phyloP scores from a whole-genome alignment of 2,888 invertebrate genomes.

The Orthosia incerta region DNA sequence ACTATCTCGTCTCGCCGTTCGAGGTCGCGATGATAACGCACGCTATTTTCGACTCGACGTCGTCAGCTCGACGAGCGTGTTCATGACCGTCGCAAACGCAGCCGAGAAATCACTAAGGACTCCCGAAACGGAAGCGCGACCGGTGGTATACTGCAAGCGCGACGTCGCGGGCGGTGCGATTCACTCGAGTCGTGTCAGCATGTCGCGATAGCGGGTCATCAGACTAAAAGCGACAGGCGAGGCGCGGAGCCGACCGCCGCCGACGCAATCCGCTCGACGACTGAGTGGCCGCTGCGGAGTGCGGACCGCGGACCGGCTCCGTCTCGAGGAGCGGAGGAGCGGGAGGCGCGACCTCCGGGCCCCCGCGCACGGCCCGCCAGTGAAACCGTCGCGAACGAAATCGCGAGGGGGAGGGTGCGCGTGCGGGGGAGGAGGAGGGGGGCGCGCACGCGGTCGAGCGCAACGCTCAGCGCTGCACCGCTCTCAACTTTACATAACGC shows the following conservation, averaged over 20 bases:
- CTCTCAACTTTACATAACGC: constrained; percentile 88
- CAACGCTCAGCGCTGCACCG: constrained; percentile 86
- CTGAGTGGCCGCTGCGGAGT: constrained; percentile 79
- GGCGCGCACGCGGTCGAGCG: constrained; percentile 88
- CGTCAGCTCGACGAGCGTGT: constrained; percentile 77
- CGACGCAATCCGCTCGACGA: constrained; percentile 89
- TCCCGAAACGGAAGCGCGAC: constrained; percentile 80
- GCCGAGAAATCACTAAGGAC: constrained; percentile 79
- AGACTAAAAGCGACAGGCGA: constrained; percentile 66
- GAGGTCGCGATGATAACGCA: constrained; percentile 90
- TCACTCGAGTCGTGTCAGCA: constrained; percentile 71
- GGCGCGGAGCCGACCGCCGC: constrained; percentile 79
- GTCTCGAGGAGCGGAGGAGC: constrained; percentile 80
- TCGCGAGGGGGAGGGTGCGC: constrained; percentile 80
- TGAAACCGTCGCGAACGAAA: constrained; percentile 83
- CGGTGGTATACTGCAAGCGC: constrained; percentile 64
- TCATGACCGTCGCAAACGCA: constrained; percentile 87
- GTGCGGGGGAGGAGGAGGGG: constrained; percentile 67
- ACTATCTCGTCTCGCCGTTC: constrained; percentile 88
- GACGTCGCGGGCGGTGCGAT: constrained; percentile 68
- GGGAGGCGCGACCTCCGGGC: constrained; percentile 87
- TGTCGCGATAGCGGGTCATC: constrained; percentile 66
- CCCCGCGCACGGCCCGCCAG: constrained; percentile 82
- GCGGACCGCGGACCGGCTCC: constrained; percentile 74
- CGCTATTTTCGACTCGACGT: constrained; percentile 85